Base-by-base conservation (phyloP, 2,113 vertebrate genomes). In the Peromyscus maniculatus region DNA sequence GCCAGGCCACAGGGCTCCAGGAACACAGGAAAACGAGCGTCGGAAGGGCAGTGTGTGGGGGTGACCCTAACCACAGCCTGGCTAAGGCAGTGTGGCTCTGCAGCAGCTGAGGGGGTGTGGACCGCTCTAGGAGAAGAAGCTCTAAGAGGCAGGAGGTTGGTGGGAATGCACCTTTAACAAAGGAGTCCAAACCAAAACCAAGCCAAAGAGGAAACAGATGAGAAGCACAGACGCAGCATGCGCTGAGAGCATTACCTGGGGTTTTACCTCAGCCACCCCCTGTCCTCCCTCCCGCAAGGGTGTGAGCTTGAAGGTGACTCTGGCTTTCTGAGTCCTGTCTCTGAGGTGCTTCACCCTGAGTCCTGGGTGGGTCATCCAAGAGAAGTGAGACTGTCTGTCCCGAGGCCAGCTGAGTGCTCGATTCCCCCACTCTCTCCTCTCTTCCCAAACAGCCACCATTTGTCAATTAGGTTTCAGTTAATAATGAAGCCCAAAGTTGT, bases 21-120 rank as follows among this genome's bases (percentile, higher is more conserved):
- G 98, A 99, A 99, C 98, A 98, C 98, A 98, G 98, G 98, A 98
- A 99, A 98, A 98, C 96, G 98, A 98, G 98, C 33, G 22, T 43
- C 1, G 0, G 98, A 93, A 94, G 98, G 98, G 97, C 98, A 98
- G 95, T 86, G 46, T 94, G 79, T 97, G 93, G 92, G 95, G 94
- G 93, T 69, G 33, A 89, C 87, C 67, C 78, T 97, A 97, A 97
- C 96, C 94, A 1, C 95, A 95, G 66, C 43, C 77, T 33, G 1
- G 97, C 75, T 86, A 13, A 31, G 87, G 75, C 66, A 78, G 55
- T 36, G n/a, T 16, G 19, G 89, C 0, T 0, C 69, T 17, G 39
- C 84, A 21, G 17, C 33, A 79, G 78, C 79, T 67, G 26, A 67
- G 92, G 17, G 55, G 83, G 79, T 84, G 93, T 67, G 31, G 82